Conservation (phyloP, 2,888 invertebrate genomes). For the Chrysolina haemoptera region DNA sequence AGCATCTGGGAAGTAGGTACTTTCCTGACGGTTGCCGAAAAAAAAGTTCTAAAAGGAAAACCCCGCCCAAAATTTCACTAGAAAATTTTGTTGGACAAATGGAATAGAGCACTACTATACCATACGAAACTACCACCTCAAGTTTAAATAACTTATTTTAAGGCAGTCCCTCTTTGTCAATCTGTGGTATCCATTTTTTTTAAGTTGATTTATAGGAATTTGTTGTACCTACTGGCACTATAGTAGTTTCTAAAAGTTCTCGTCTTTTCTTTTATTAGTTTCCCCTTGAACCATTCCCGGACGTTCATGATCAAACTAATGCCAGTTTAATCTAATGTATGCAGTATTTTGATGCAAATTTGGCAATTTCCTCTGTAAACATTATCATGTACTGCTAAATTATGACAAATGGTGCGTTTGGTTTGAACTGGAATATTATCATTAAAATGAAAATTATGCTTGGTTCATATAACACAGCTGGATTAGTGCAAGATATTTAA, state of each 20-base stretch:
- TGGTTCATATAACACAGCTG: neutral
- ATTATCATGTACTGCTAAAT: neutral
- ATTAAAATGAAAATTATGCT: neutral
- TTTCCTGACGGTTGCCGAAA: too few relatives aligned
- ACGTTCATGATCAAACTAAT: conserved; percentile 8
- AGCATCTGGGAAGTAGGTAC: too few relatives aligned
- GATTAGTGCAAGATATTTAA: neutral
- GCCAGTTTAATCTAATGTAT: conserved; percentile 10
- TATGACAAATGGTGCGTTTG: neutral
- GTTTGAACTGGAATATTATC: neutral
- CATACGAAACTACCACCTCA: too few relatives aligned
- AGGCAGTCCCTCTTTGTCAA: too few relatives aligned
- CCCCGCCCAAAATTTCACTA: too few relatives aligned
- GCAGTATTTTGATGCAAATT: conserved; percentile 21
- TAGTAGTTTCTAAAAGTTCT: neutral
- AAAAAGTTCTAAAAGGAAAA: too few relatives aligned
- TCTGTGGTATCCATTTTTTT: too few relatives aligned
- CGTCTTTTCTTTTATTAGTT: conserved; percentile 10
- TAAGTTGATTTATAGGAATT: too few relatives aligned
- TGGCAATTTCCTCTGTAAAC: conserved; percentile 12
- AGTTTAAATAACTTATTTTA: too few relatives aligned
- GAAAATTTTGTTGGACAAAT: too few relatives aligned
- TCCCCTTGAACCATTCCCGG: conserved; percentile 15
- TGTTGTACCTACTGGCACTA: neutral
- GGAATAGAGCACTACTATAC: too few relatives aligned